phyloP scores from a whole-genome alignment of 2,797 vertebrate species.

The Schizopygopsis pylzovi region DNA sequence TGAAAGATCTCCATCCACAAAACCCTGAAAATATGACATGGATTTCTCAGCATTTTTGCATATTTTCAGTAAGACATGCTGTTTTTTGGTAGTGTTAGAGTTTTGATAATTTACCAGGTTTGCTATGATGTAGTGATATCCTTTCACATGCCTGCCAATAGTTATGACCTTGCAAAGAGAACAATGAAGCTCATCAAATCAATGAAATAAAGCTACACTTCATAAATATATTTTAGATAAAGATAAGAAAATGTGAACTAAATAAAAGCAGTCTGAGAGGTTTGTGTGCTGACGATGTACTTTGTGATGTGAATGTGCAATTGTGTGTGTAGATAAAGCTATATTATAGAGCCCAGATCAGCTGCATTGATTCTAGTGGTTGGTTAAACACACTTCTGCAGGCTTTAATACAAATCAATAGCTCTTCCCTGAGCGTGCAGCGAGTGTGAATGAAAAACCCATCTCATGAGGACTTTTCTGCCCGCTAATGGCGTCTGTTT shows the following conservation, averaged over 20 bases:
- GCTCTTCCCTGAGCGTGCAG: slow-evolving; percentile 52
- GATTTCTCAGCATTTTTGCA: background rate
- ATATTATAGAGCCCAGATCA: slow-evolving; percentile 37
- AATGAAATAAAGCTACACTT: background rate
- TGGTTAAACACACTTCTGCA: slow-evolving; percentile 64
- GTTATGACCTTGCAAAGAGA: slow-evolving; percentile 90
- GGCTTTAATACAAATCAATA: slow-evolving; percentile 71
- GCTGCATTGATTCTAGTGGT: slow-evolving; percentile 60
- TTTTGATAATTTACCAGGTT: slow-evolving; percentile 87
- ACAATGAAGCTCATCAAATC: background rate
- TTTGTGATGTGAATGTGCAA: background rate
- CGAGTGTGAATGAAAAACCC: slow-evolving; percentile 65
- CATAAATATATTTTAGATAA: background rate
- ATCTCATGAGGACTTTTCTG: slow-evolving; percentile 54
- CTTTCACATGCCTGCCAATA: slow-evolving; percentile 97
- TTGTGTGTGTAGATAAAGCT: slow-evolving; percentile 62
- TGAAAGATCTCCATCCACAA: slow-evolving; percentile 94
- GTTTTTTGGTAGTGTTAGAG: background rate
- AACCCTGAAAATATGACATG: slow-evolving; percentile 81
- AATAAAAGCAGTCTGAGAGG: slow-evolving; percentile 3
- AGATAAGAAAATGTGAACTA: background rate
- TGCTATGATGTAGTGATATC: slow-evolving; percentile 98
- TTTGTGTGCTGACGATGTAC: background rate
- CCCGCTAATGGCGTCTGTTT: slow-evolving; percentile 3
- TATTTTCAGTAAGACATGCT: background rate